A percentile compares a stretch with the other conserved stretches of the same genome.
Conservation (phyloP, 1,140 invertebrate genomes). For the Anoplophora glabripennis region DNA sequence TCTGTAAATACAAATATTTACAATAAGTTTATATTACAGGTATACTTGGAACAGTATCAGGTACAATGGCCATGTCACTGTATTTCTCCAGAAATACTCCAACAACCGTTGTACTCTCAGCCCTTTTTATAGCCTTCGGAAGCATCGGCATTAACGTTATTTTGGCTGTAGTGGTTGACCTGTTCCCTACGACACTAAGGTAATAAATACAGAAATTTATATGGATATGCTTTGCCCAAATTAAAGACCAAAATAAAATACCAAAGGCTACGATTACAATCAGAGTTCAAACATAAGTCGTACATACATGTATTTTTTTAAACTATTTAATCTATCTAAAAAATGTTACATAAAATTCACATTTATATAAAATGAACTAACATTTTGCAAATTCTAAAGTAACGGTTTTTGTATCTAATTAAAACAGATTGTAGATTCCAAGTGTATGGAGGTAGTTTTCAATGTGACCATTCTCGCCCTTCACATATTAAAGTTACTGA, state of each 20-base stretch:
- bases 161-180: conserved; percentile 38
- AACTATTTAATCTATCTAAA: too few relatives aligned
- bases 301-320: too few relatives aligned
- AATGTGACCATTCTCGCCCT: too few relatives aligned
- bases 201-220: conserved; percentile 9
- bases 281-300: too few relatives aligned
- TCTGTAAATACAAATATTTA: neutral
- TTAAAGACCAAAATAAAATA: neutral
- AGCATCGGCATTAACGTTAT: conserved; percentile 36
- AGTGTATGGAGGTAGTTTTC: too few relatives aligned
- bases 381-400: too few relatives aligned
- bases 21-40: conserved; percentile 14
- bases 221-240: too few relatives aligned
- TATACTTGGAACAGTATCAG: conserved; percentile 26
- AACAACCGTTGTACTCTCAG: conserved; percentile 26
- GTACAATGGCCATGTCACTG: conserved; percentile 25
- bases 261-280: neutral
- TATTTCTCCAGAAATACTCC: conserved; percentile 33
- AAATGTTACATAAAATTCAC: too few relatives aligned
- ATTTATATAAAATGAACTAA: too few relatives aligned
- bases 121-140: conserved; percentile 28
- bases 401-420: too few relatives aligned
- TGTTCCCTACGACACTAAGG: conserved; percentile 43
- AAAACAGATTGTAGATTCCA: too few relatives aligned
- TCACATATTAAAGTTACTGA: too few relatives aligned